Evolutionary conservation across 2,888 invertebrate genomes (phyloP).

Genomic region (Quadriops clusia): DNA sequence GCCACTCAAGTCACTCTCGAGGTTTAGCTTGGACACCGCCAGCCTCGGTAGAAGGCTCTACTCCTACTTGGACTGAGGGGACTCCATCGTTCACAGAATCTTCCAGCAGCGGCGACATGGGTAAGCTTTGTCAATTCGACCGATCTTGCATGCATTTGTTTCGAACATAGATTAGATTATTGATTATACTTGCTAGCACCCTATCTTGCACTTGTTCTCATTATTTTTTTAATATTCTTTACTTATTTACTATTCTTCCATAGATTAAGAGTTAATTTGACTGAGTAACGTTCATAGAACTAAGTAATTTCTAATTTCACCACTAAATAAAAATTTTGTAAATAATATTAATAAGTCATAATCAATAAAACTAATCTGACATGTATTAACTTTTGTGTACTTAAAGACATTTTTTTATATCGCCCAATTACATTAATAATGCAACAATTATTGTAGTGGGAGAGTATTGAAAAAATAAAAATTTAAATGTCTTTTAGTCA

Average conservation of each 20-base stretch:
- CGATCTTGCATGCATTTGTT: slow-evolving; percentile 6
- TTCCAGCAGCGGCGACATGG: slow-evolving; percentile 83
- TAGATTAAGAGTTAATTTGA: slow-evolving; percentile 5
- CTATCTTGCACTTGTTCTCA: slow-evolving; percentile 3
- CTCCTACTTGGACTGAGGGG: slow-evolving; percentile 98
- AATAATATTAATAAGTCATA: slow-evolving; percentile 14
- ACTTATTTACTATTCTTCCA: slow-evolving; percentile 7
- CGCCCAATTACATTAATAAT: too few relatives aligned
- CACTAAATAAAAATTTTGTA: neutral
- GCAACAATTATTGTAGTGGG: too few relatives aligned
- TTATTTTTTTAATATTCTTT: slow-evolving; percentile 5
- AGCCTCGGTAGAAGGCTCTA: slow-evolving; percentile 76
- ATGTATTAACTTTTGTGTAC: too few relatives aligned
- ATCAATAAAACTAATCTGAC: slow-evolving; percentile 39
- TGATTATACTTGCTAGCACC: slow-evolving; percentile 21
- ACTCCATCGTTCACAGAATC: slow-evolving; percentile 96
- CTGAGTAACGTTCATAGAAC: slow-evolving; percentile 6
- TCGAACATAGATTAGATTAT: slow-evolving; percentile 26
- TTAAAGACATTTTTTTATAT: too few relatives aligned
- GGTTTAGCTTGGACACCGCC: slow-evolving; percentile 70
- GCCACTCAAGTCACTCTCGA: slow-evolving; percentile 40
- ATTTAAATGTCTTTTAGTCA: too few relatives aligned
- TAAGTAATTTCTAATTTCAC: slow-evolving; percentile 3
- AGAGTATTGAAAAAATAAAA: too few relatives aligned
- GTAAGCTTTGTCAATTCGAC: slow-evolving; percentile 41